phyloP scores from a whole-genome alignment of 2,797 vertebrate species.

The Cyclopterus lumpus region DNA sequence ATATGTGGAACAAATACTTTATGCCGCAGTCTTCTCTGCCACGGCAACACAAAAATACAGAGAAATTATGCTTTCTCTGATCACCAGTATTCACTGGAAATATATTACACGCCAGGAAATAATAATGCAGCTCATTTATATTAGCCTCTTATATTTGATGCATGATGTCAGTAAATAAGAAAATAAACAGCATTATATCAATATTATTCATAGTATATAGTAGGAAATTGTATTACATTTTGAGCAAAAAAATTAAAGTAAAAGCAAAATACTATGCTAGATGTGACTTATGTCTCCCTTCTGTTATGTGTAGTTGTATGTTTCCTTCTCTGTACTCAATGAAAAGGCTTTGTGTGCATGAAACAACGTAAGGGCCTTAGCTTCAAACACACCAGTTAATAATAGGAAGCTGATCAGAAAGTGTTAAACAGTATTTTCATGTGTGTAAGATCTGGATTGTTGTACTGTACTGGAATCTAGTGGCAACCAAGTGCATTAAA shows the following conservation, averaged over 20 bases:
- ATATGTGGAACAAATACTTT: conserved; percentile 17
- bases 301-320: neutral
- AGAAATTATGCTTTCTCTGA: conserved; percentile 1
- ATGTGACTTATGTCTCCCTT: neutral
- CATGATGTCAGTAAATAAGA: neutral
- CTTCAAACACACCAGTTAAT: conserved; percentile 2
- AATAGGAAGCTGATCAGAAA: neutral
- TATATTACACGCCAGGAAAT: neutral
- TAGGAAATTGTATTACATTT: neutral
- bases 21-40: neutral
- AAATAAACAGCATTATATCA: neutral
- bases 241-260: neutral
- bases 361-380: neutral
- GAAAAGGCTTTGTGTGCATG: neutral
- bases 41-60: conserved; percentile 1
- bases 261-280: neutral
- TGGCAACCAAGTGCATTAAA: neutral
- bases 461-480: neutral
- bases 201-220: neutral
- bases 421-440: neutral
- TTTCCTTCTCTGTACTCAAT: neutral
- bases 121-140: neutral
- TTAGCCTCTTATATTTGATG: neutral
- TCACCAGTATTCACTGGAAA: neutral
- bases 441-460: neutral